A percentile compares a stretch with the other conserved stretches of the same genome.
These are phyloP conservation scores for Mallotus villosus DNA, from an alignment of 2,797 vertebrate genomes.

Conservation along the genomic window DNA sequence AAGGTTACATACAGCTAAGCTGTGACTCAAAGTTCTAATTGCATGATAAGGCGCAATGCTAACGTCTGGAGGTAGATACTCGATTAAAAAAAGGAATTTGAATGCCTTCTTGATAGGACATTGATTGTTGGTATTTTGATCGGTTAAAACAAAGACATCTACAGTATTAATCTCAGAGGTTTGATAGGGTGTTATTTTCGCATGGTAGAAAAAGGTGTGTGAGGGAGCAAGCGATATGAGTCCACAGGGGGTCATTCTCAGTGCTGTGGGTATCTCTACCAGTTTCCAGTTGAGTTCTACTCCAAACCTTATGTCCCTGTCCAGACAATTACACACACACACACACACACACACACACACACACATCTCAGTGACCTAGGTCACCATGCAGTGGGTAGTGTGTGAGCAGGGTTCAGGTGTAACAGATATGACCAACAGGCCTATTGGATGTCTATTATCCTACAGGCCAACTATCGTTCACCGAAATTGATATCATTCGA, in stretches of 20 bases:
- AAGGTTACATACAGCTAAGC: not conserved
- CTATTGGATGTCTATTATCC: slow-evolving; percentile 33
- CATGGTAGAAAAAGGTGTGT: slow-evolving; percentile 1
- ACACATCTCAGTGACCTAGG: slow-evolving; percentile 39
- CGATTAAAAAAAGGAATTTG: not conserved
- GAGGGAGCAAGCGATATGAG: not conserved
- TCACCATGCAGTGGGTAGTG: slow-evolving; percentile 32
- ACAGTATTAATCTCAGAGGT: not conserved
- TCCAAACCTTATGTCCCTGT: not conserved
- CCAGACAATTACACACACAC: not conserved
- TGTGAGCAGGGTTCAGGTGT: slow-evolving; percentile 34
- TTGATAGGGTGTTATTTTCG: not conserved
- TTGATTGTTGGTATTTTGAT: not conserved
- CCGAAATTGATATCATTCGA: not conserved
- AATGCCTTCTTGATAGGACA: not conserved
- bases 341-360: not conserved
- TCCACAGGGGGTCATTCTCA: not conserved
- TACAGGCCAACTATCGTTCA: slow-evolving; percentile 15
- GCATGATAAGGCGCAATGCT: not conserved
- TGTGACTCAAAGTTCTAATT: not conserved
- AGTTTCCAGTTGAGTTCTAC: not conserved
- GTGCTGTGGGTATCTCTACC: not conserved
- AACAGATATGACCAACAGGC: slow-evolving; percentile 32
- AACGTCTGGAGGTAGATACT: not conserved
- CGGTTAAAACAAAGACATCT: not conserved